phyloP scores from a whole-genome alignment of 2,797 vertebrate species.

The Acanthurus lineatus region DNA sequence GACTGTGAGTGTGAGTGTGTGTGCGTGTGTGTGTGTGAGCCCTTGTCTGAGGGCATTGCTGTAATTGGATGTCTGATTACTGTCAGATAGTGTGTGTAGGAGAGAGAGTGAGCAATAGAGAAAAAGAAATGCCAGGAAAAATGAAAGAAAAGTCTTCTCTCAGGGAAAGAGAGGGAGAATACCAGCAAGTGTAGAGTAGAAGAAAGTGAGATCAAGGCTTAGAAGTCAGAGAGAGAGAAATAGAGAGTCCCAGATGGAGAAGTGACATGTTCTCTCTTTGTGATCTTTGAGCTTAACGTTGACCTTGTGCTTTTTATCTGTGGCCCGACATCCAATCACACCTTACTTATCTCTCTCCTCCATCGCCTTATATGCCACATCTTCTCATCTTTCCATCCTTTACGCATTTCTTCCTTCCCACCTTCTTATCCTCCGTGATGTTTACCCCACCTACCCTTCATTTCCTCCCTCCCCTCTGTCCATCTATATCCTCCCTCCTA shows the following conservation, averaged over 20 bases:
- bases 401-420: slow-evolving; percentile 38
- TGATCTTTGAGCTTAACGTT: slow-evolving; percentile 73
- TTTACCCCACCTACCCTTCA: background rate
- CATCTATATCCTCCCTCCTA: background rate
- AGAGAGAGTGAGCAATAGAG: background rate
- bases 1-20: slow-evolving; percentile 3
- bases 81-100: slow-evolving; percentile 64
- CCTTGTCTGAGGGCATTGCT: slow-evolving; percentile 59
- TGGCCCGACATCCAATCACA: slow-evolving; percentile 75
- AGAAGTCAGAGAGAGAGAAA: slow-evolving; percentile 9
- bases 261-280: slow-evolving; percentile 67
- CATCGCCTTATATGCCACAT: slow-evolving; percentile 43
- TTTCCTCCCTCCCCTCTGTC: background rate
- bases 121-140: slow-evolving; percentile 14
- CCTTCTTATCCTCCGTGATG: slow-evolving; percentile 12
- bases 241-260: slow-evolving; percentile 40
- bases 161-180: slow-evolving; percentile 27
- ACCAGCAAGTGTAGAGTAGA: slow-evolving; percentile 35
- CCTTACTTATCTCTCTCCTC: slow-evolving; percentile 68
- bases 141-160: slow-evolving; percentile 52
- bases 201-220: slow-evolving; percentile 37
- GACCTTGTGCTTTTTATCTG: slow-evolving; percentile 80
- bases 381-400: slow-evolving; percentile 60
- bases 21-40: slow-evolving; percentile 16
- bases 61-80: slow-evolving; percentile 84